Conservation (phyloP, 2,888 invertebrate species). For the Isoperla grammatica region DNA sequence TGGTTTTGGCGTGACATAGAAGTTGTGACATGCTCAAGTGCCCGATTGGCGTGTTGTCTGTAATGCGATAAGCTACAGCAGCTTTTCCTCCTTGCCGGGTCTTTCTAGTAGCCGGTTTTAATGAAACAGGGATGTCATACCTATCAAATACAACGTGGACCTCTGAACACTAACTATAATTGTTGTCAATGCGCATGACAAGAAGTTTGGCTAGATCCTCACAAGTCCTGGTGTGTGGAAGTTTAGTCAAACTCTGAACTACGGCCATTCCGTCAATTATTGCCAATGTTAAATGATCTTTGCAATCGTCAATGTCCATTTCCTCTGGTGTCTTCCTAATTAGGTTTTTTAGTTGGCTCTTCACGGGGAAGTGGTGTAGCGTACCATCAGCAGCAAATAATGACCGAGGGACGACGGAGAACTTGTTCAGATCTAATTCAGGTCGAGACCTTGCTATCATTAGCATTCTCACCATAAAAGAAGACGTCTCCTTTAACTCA, state of each 20-base stretch:
- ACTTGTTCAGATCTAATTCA: not conserved
- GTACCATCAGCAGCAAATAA: slow-evolving; percentile 3
- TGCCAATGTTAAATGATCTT: not conserved
- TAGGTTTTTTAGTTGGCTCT: not conserved
- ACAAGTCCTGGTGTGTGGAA: not conserved
- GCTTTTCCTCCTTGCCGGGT: no score
- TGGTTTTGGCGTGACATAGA: no score
- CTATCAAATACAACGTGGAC: slow-evolving; percentile 8
- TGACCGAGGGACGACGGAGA: slow-evolving; percentile 5
- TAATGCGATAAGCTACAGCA: no score
- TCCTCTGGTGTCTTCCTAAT: not conserved
- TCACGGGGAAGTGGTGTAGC: not conserved
- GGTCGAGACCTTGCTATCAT: not conserved
- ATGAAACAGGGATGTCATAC: not conserved
- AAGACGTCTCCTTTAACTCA: not conserved
- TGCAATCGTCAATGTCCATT: no score
- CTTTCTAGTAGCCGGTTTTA: no score
- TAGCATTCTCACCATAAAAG: not conserved
- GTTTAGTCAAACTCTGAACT: slow-evolving; percentile 7
- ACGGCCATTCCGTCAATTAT: slow-evolving; percentile 8
- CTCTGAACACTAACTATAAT: not conserved
- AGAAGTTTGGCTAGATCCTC: no score
- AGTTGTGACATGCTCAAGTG: no score
- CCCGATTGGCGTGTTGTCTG: no score
- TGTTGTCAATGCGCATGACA: slow-evolving; percentile 1